Base-by-base conservation (phyloP, 2,888 invertebrate species). In the Mongoloraphidia duomilia region DNA sequence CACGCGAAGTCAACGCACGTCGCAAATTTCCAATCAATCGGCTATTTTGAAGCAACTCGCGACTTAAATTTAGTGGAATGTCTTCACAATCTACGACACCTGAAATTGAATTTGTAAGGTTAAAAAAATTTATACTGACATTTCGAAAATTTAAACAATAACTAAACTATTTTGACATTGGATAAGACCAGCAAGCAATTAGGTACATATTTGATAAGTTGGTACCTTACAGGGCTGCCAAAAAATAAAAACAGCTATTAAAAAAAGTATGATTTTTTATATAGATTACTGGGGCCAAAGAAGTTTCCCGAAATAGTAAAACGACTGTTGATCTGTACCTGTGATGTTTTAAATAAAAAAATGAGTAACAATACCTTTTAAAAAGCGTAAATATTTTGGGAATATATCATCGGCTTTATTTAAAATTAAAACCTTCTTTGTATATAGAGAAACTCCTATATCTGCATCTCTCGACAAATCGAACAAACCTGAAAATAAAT, bases 71-170 rank as follows among this genome's bases (percentile, higher is more conserved):
- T 49, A 97, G 71, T 40, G 97, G 97, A 71, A 97, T 95, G 68
- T 97, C 97, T 73, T 97, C 97, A 1, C 94, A 95, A 72, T 97
- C 97, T 12, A 97, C 93, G 34, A 97, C 95, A 63, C 95, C 82
- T 80, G 60, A 44, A 58, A 57, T 47, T 33, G 48, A 47, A 46
- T 33, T 26, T 6, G 5, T 26, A 26, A 26, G 6, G 6, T 26
- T 26, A 26, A 26, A 5, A 26, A 26, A 26, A 26, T 26, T 5
- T 26, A 17, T 6, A 26, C 26, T 6, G 6, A 26, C 5, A 26
- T 26, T 26, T 26, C 26, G 26, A 26, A 3, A 26, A 26, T 26
- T 26, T 26, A 26, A 26, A 26, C 26, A 26, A 26, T 26, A n/a
- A n/a, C n/a, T 17, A 26, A 26, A 26, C 6, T 26, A 26, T 26